phyloP scores from a whole-genome alignment of 2,113 vertebrate genomes.

The Dryoscopus gambensis region DNA sequence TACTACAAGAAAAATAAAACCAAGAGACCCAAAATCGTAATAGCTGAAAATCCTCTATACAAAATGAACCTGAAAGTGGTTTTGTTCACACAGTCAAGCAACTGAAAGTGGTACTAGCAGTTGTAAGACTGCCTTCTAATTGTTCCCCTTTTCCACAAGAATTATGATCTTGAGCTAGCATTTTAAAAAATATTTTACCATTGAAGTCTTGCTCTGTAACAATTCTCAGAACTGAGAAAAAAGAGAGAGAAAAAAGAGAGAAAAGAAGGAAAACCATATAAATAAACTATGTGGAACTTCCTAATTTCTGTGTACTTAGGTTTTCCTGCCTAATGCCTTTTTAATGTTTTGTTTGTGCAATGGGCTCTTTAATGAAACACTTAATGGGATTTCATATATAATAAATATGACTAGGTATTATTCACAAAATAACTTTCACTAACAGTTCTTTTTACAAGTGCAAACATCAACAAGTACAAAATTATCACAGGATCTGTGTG shows the following conservation, averaged over 20 bases:
- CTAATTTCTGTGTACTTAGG: not conserved
- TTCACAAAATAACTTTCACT: not conserved
- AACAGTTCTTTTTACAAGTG: not conserved
- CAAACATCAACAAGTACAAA: not conserved
- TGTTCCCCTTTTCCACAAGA: not conserved
- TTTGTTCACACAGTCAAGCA: not conserved
- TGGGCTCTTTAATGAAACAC: not conserved
- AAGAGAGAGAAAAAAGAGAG: not conserved
- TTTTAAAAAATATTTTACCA: not conserved
- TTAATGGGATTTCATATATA: not conserved
- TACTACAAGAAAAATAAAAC: not conserved
- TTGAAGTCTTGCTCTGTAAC: not conserved
- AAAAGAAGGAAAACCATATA: not conserved
- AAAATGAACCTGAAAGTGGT: not conserved
- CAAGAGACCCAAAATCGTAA: not conserved
- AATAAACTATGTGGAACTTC: not conserved
- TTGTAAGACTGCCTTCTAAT: not conserved
- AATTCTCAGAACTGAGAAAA: not conserved
- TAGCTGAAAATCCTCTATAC: not conserved
- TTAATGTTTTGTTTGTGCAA: not conserved
- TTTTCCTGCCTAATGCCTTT: not conserved
- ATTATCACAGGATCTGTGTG: not conserved
- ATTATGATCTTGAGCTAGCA: not conserved
- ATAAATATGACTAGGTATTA: not conserved
- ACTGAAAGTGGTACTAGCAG: not conserved